These are phyloP conservation scores for Eulemur mongoz DNA, from an alignment of 2,797 vertebrate genomes.

Conservation along the genomic window DNA sequence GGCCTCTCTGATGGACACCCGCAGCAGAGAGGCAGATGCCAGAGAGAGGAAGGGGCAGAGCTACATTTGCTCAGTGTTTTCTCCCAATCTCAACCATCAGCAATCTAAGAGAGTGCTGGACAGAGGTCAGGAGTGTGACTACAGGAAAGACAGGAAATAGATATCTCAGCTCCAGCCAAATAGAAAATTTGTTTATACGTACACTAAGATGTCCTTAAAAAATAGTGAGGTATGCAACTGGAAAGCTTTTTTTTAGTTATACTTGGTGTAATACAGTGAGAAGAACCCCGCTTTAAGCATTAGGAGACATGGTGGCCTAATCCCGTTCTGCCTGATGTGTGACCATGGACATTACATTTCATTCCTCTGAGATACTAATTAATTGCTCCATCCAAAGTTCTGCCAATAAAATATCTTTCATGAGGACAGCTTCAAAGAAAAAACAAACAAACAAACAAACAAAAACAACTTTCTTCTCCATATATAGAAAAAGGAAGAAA, in stretches of 20 bases:
- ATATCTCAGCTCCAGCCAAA: not conserved
- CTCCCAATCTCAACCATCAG: not conserved
- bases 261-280: not conserved
- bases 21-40: not conserved
- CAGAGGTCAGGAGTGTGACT: not conserved
- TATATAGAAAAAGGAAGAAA: constrained; percentile 3
- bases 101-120: not conserved
- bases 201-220: not conserved
- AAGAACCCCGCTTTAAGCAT: not conserved
- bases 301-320: not conserved
- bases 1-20: not conserved
- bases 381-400: not conserved
- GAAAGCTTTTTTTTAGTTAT: not conserved
- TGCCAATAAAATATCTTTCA: constrained; percentile 13
- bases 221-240: not conserved
- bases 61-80: not conserved
- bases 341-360: not conserved
- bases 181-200: not conserved
- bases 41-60: not conserved
- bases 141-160: not conserved
- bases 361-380: constrained; percentile 18
- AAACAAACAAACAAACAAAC: not conserved
- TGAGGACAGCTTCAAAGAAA: not conserved
- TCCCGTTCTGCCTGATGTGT: not conserved
- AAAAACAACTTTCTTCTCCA: not conserved